phyloP scores from a whole-genome alignment of 2,797 vertebrate species.

The Scolopax rusticola region DNA sequence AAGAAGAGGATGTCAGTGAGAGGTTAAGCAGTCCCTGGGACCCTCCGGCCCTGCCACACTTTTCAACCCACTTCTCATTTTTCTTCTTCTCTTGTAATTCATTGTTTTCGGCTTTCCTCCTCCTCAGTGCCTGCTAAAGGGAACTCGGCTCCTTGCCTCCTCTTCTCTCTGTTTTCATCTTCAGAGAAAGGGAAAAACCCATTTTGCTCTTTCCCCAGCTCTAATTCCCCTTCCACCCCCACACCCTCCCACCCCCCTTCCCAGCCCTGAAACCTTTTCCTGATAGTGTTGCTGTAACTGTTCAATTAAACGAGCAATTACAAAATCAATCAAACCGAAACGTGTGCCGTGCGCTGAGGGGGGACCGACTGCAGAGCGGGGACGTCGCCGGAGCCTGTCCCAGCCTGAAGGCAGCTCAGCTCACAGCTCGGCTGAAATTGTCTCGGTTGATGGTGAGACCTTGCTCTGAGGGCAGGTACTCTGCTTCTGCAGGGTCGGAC shows the following conservation, averaged over 20 bases:
- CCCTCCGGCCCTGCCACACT: conserved; percentile 43
- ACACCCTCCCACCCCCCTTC: conserved; percentile 3
- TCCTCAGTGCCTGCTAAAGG: conserved; percentile 31
- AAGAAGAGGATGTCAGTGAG: conserved; percentile 25
- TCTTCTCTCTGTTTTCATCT: neutral
- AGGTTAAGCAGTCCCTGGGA: conserved; percentile 47
- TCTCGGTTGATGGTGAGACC: neutral
- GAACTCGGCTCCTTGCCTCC: neutral
- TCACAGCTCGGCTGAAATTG: neutral
- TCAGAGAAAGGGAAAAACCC: conserved; percentile 12
- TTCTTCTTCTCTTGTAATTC: conserved; percentile 9
- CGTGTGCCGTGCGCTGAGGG: neutral
- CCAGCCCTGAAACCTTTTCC: conserved; percentile 63
- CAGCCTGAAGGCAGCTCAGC: conserved; percentile 34
- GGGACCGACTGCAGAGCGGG: neutral
- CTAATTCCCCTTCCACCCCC: conserved; percentile 56
- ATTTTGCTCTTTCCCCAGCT: conserved; percentile 56
- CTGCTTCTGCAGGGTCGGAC: neutral
- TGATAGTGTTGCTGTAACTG: conserved; percentile 60
- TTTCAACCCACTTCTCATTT: conserved; percentile 60
- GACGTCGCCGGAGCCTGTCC: neutral
- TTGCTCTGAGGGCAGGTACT: neutral
- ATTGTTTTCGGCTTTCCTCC: neutral
- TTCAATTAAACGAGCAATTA: conserved; percentile 71
- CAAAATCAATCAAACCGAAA: conserved; percentile 57